Base-by-base conservation (phyloP, 2,888 invertebrate genomes). In the Sphecodes monilicornis region DNA sequence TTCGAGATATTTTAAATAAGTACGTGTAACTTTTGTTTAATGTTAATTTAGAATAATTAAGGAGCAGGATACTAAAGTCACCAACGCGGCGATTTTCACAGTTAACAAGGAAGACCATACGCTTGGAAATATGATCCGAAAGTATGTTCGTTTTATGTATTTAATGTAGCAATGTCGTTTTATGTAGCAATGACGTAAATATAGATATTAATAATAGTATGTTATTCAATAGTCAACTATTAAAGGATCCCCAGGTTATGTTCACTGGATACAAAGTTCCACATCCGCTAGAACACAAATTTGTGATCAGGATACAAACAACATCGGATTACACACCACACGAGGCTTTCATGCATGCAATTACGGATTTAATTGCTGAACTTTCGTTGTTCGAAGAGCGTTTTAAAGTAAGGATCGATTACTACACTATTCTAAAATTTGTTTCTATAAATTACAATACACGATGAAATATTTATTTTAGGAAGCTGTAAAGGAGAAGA, bases 21-120 rank as follows among this genome's bases (percentile, higher is more conserved):
- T 29, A 43, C n/a, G n/a, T 57, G 22, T n/a, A n/a, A 64, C 64
- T 66, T 43, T 4, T 76, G 22, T 77, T 66, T 82, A 76, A 60
- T 60, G 13, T 26, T 75, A 84, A 80, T 76, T 41, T 76, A 99
- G 99, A 95, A 98, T 99, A 81, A 97, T 98, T 80, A 98, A 99
- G 93, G 99, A 99, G 95, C 97, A 99, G 93, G 99, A 99, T 92
- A 98, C 98, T 0, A 98, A 98, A 96, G 98, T 98, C 10, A 99
- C 99, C 29, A 99, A 99, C 96, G 99, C 99, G 0, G 99, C 99
- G 3, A 98, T 99, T 93, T 99, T 99, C 94, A 99, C 99, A 0
- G 98, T 99, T 29, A 99, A 99, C 93, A 99, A 99, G 95, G 99
- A 99, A 95, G 99, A 99, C 95, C 99, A 99, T 94, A 99, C 99